Base-by-base conservation (phyloP, 1,140 invertebrate species). In the Probaryconus sp. region DNA sequence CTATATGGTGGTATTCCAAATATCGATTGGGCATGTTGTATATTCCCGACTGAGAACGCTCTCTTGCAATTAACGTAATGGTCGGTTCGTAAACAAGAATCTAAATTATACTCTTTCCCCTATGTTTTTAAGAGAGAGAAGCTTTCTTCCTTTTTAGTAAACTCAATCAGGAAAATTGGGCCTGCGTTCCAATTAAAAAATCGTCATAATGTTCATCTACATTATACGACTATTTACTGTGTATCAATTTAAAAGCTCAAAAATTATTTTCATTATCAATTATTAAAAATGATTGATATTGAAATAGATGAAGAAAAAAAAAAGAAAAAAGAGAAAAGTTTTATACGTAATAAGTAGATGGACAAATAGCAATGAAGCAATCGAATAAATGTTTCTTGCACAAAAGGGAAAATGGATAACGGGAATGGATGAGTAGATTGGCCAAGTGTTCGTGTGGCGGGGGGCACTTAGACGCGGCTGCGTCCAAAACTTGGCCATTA, bases 401-500 rank as follows among this genome's bases (percentile, higher is more conserved):
- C 40, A 42, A 55, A 48, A 65, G 61, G 56, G 60, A 68, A 68
- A 76, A 78, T 74, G 60, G 55, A 71, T 77, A 61, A 74, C 21
- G 31, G 65, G 20, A 69, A 63, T 47, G 53, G 53, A 72, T 37
- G 74, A 68, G 61, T 64, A 73, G 55, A 65, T 67, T 45, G 61
- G 70, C 24, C 47, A 67, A 45, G 38, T 38, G 61, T 31, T 30
- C 35, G n/a, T 13, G 48, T 35, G 20, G 60, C 14, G 30, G 64
- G 71, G 63, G 72, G 74, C 79, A 81, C 81, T 82, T 82, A 82
- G 81, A 80, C 55, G 64, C 71, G 76, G 78, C 74, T 71, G 76
- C 79, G 77, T 79, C 80, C 79, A 82, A 83, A 84, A 84, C 81
- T 84, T 84, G 71, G 78, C 82, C 80, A 84, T 83, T 83, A 81